Percentiles rank a stretch among this genome's conserved stretches.
Evolutionary conservation across 1,140 invertebrate species (phyloP).

Genomic region (Chlorops oryzae): DNA sequence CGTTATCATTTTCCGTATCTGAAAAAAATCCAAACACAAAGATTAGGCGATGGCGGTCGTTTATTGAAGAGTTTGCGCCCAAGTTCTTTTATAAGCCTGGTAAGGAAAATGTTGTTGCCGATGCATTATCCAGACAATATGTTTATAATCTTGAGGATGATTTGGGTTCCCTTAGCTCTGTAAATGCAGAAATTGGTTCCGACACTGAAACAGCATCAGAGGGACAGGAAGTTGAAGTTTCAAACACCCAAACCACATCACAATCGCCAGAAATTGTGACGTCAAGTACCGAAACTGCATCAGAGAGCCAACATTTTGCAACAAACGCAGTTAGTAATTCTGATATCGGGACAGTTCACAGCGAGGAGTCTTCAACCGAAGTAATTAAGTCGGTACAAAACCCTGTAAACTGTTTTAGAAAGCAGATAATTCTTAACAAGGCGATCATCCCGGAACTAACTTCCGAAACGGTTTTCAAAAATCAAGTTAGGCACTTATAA

Average conservation of each 20-base stretch:
- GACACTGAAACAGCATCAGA: too few species aligned
- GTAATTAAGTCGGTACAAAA: constrained; percentile 3
- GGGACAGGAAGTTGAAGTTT: too few species aligned
- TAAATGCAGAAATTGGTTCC: too few species aligned
- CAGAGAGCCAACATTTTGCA: too few species aligned
- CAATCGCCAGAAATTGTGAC: too few species aligned
- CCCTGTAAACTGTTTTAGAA: constrained; percentile 5
- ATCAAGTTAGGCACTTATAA: background rate
- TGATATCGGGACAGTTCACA: too few species aligned
- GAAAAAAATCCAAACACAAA: constrained; percentile 12
- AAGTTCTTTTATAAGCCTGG: constrained; percentile 31
- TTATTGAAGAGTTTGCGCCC: constrained; percentile 7
- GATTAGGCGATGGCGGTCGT: constrained; percentile 7
- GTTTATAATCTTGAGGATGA: background rate
- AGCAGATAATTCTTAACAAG: background rate
- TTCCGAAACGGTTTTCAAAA: background rate
- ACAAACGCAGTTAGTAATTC: too few species aligned
- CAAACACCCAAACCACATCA: too few species aligned
- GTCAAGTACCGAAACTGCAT: background rate
- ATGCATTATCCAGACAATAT: constrained; percentile 19
- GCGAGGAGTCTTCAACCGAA: background rate
- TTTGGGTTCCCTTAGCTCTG: too few species aligned
- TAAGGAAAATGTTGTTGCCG: constrained; percentile 29
- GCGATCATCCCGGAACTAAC: background rate
- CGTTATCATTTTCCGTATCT: constrained; percentile 6